These are phyloP conservation scores for Agrochola macilenta DNA, from an alignment of 2,888 invertebrate species.

Conservation along the genomic window DNA sequence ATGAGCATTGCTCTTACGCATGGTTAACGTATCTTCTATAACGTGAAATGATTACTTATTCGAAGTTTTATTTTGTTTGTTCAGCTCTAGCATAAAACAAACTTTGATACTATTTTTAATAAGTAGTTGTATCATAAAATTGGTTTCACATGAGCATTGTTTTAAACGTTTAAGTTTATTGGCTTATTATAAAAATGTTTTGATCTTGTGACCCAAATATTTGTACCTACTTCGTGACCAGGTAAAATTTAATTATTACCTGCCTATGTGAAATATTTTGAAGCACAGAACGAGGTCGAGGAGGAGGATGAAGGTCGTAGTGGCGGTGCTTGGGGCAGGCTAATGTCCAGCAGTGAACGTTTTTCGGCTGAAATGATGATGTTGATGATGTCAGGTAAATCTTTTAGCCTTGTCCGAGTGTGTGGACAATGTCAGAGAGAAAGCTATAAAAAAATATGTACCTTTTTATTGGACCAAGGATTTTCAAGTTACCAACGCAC, in stretches of 20 bases:
- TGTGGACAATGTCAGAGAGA: background rate
- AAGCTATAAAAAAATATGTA: background rate
- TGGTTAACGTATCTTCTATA: background rate
- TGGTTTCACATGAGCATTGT: background rate
- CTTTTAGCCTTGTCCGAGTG: background rate
- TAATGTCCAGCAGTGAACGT: no score
- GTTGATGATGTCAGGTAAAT: background rate
- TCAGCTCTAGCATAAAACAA: slow-evolving; percentile 11
- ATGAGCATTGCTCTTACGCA: slow-evolving; percentile 10
- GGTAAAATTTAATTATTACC: background rate
- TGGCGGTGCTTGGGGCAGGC: no score
- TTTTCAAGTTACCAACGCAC: background rate
- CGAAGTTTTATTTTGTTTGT: slow-evolving; percentile 32
- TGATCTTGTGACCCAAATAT: background rate
- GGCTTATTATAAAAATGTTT: slow-evolving; percentile 9
- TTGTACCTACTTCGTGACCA: background rate
- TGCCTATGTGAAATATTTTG: background rate
- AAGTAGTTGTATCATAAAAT: background rate
- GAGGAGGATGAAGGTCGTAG: no score
- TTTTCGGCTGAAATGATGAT: no score
- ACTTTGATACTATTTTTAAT: slow-evolving; percentile 20
- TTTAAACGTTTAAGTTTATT: slow-evolving; percentile 4
- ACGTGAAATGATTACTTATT: slow-evolving; percentile 10
- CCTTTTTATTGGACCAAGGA: background rate
- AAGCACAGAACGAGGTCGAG: no score